Conservation (phyloP, 2,797 vertebrate species). For the Cirrhinus mrigala region DNA sequence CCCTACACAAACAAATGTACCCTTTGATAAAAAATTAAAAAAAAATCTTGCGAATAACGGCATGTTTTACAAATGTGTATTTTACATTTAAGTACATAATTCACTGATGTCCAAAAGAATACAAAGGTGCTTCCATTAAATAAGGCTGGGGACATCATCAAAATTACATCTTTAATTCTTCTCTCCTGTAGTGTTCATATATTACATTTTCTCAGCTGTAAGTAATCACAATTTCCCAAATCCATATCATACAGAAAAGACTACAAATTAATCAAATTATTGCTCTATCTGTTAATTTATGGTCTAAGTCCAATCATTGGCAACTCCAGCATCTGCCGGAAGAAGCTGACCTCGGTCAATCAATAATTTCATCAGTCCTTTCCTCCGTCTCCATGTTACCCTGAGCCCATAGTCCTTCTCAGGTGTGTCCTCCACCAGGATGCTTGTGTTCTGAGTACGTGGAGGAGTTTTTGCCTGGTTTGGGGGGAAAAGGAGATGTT, state of each 20-base stretch:
- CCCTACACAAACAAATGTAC: background rate
- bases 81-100: background rate
- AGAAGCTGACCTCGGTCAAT: constrained; percentile 79
- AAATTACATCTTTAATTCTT: constrained; percentile 7
- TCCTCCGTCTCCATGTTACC: constrained; percentile 88
- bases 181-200: background rate
- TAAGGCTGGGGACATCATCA: background rate
- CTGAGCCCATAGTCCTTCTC: constrained; percentile 88
- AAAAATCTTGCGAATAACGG: background rate
- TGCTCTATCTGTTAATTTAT: background rate
- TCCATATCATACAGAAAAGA: background rate
- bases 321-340: constrained; percentile 75
- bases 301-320: constrained; percentile 48
- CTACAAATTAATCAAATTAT: constrained; percentile 8
- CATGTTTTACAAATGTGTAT: background rate
- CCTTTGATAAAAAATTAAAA: background rate
- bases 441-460: constrained; percentile 53
- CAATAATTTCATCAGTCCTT: constrained; percentile 77
- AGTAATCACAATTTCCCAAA: background rate
- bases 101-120: background rate
- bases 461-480: constrained; percentile 62
- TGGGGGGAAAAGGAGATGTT: constrained; percentile 57
- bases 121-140: background rate
- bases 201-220: background rate
- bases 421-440: constrained; percentile 87